Evolutionary conservation across 2,888 invertebrate genomes (phyloP), one percentile per base, ranked within the genome.

Genomic region (Cheilosia vernalis): DNA sequence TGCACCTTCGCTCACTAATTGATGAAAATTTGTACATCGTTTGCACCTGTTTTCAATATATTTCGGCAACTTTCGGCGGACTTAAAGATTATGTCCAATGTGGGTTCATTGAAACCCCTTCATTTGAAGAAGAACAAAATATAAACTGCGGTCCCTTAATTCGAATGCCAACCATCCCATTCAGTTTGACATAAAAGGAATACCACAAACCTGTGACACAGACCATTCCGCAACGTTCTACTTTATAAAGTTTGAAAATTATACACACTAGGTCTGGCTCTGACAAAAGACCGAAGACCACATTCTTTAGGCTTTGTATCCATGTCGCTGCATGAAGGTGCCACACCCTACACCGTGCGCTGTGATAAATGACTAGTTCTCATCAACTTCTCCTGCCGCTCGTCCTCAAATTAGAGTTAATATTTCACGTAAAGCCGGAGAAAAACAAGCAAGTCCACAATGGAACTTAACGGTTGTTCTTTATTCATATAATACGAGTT

Each of bases 361-460:
- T 0, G 27, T 51, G 56, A 74, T 66, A 40, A 49, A 74, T 74
- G 40, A 49, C 15, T 47, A 15, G 27, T 44, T 67, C 30, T 15
- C 40, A 55, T 13, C 42, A 42, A 53, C 30, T 40, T 24, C 9
- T 15, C 24, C 4, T 13, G 9, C 0, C 24, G 19, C 69, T 70
- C 40, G 27, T n/a, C 33, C 56, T 51, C 37, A 74, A 74, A 64
- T 74, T 58, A 40, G 24, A 58, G 74, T 58, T 49, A 74, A 66
- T 74, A 56, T 74, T 66, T 74, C 47, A 58, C 10, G 44, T 19
- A 44, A 30, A 17, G 40, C 13, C 9, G 27, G 17, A 19, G 24
- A 21, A 21, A 30, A 61, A 15, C 15, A 27, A 51, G 42, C 37
- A 67, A 55, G 55, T 47, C 17, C 56, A 44, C 56, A 30, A 24